Conservation (phyloP, 2,113 vertebrate species). For the Myiopsitta monachus region DNA sequence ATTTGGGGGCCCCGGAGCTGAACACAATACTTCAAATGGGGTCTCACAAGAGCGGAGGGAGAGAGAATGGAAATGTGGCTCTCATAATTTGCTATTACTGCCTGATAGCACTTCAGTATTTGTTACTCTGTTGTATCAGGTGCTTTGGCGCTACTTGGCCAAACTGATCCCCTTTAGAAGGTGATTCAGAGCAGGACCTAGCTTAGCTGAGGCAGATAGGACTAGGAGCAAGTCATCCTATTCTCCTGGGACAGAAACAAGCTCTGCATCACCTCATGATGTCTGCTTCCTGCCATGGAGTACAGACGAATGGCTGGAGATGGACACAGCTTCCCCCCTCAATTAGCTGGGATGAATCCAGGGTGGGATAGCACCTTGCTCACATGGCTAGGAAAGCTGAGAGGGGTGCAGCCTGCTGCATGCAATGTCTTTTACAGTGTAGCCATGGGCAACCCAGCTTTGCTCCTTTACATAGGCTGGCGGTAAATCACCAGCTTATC, state of each 20-base stretch:
- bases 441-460: neutral
- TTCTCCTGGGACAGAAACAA: neutral
- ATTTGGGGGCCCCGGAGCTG: neutral
- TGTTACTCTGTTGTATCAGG: neutral
- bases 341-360: neutral
- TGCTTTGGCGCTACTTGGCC: neutral
- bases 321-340: neutral
- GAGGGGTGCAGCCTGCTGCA: neutral
- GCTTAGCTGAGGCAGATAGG: rapidly evolving
- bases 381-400: neutral
- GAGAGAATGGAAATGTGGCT: neutral
- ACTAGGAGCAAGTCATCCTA: neutral
- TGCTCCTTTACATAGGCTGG: neutral
- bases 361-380: neutral
- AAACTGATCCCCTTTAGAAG: neutral
- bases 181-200: neutral
- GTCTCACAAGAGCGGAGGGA: neutral
- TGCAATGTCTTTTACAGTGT: neutral
- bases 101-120: neutral
- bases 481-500: neutral
- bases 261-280: neutral
- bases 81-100: neutral
- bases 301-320: neutral
- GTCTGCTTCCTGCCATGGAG: rapidly evolving
- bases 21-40: neutral